Percentiles rank a stretch among this genome's conserved stretches.
Conservation (phyloP, 2,888 invertebrate genomes). For the Homarus gammarus region DNA sequence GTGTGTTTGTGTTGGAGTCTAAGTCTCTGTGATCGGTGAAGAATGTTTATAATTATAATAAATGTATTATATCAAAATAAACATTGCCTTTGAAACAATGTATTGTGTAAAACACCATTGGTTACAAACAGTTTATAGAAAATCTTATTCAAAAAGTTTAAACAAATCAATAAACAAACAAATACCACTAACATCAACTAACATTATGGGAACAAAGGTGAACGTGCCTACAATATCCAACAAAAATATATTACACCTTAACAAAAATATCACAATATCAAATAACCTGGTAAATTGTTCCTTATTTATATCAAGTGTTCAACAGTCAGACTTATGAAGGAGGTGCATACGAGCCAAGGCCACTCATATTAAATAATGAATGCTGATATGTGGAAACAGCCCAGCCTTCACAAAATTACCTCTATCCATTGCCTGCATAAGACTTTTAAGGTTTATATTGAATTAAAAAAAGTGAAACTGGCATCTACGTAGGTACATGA, state of each 20-base stretch:
- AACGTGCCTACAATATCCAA: background rate
- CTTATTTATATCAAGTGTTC: background rate
- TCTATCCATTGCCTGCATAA: slow-evolving; percentile 12
- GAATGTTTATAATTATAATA: no score
- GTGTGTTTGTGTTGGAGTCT: no score
- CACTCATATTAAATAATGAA: slow-evolving; percentile 6
- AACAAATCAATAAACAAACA: background rate
- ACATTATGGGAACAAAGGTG: background rate
- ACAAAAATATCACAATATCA: background rate
- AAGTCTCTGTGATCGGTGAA: no score
- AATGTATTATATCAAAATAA: no score
- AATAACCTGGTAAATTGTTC: background rate
- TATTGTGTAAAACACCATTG: no score
- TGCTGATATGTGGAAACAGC: background rate
- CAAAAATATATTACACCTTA: background rate
- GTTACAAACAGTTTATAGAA: no score
- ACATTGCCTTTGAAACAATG: no score
- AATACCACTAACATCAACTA: no score
- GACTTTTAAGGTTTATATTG: background rate
- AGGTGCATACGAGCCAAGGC: background rate
- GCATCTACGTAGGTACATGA: background rate
- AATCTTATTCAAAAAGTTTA: no score
- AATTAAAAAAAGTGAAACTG: background rate
- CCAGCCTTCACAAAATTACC: background rate
- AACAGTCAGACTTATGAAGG: no score